phyloP scores from a whole-genome alignment of 2,113 vertebrate genomes.

The Camelus bactrianus region DNA sequence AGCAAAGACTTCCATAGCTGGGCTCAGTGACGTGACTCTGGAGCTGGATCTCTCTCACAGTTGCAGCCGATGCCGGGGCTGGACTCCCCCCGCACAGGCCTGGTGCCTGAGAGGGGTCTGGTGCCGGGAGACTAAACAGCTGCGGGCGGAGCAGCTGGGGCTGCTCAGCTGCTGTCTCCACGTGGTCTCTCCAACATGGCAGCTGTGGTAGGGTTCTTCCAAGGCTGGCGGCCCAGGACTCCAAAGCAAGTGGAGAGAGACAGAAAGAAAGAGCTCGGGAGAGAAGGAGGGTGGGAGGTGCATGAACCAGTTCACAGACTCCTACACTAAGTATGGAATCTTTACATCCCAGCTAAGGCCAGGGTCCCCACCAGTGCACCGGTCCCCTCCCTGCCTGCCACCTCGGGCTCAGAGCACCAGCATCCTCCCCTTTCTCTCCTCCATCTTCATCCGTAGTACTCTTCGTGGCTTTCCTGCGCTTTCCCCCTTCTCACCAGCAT shows the following conservation, averaged over 20 bases:
- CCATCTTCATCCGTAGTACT: neutral
- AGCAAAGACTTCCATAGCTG: too few species aligned
- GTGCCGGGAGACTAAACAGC: neutral
- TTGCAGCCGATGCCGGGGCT: neutral
- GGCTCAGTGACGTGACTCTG: neutral
- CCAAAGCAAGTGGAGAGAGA: neutral
- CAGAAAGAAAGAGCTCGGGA: neutral
- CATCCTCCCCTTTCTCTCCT: neutral
- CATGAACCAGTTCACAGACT: neutral
- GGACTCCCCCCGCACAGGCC: neutral
- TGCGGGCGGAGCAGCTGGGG: neutral
- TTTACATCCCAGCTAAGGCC: neutral
- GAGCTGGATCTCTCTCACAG: neutral
- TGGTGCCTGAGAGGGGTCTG: neutral
- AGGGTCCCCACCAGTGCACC: neutral
- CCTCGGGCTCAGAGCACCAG: neutral
- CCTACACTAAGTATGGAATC: neutral
- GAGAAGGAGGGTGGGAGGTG: neutral
- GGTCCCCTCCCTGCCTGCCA: neutral
- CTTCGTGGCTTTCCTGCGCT: neutral
- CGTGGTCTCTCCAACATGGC: neutral
- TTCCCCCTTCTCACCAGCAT: neutral
- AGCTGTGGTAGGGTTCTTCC: neutral
- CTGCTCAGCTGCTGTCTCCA: neutral
- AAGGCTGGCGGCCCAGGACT: neutral